Percentiles rank a stretch among this genome's conserved stretches.
Conservation (phyloP, 1,140 invertebrate species). For the Habropoda laboriosa region DNA sequence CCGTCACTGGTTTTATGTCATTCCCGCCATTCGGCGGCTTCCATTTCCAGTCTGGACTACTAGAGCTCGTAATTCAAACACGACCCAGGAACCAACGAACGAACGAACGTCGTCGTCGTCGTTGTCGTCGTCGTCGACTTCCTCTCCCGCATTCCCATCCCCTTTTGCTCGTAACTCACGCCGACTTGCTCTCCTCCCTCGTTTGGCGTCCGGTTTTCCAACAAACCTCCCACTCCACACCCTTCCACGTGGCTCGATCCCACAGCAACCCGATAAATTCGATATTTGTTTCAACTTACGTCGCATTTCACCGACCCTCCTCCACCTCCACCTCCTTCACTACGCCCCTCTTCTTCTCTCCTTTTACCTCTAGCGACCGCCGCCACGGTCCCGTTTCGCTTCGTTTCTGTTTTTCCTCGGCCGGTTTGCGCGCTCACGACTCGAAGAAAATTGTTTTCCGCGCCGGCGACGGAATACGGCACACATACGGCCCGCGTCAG, state of each 20-base stretch:
- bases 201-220: constrained; percentile 60
- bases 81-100: constrained; percentile 60
- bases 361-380: not conserved
- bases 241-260: constrained; percentile 23
- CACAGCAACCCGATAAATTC: constrained; percentile 70
- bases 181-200: constrained; percentile 52
- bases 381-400: not conserved
- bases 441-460: constrained; percentile 66
- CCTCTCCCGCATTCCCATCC: constrained; percentile 33
- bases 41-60: constrained; percentile 69
- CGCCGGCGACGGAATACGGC: constrained; percentile 37
- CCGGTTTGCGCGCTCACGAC: constrained; percentile 7
- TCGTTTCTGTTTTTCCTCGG: constrained; percentile 5
- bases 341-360: not conserved
- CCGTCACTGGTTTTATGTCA: constrained; percentile 71
- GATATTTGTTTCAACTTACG: constrained; percentile 78
- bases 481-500: constrained; percentile 59
- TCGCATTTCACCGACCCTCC: constrained; percentile 64
- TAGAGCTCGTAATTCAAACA: constrained; percentile 69
- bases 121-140: constrained; percentile 60
- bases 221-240: constrained; percentile 5
- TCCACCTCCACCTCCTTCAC: not conserved
- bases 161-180: constrained; percentile 71
- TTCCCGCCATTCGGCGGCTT: constrained; percentile 71
- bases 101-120: constrained; percentile 19